Percentiles rank a stretch among this genome's conserved stretches.
These are phyloP conservation scores for Tadarida brasiliensis DNA, from an alignment of 2,797 vertebrate genomes.

Conservation along the genomic window DNA sequence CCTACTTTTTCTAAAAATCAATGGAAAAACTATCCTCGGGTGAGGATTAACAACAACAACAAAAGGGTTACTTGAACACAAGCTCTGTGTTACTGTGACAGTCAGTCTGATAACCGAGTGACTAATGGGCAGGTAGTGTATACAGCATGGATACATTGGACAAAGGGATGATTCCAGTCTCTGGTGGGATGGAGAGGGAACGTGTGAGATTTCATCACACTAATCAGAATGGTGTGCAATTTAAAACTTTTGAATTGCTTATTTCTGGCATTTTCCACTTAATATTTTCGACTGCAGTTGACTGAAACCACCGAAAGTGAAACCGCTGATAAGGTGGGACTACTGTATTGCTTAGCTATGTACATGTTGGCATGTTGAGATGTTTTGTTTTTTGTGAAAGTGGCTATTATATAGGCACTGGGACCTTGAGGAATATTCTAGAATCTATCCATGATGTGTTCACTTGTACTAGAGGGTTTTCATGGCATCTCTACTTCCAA, in stretches of 20 bases:
- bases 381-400: neutral
- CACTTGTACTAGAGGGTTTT: neutral
- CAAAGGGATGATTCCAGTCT: neutral
- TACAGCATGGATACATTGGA: neutral
- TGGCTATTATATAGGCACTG: neutral
- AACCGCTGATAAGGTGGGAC: neutral
- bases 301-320: neutral
- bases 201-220: neutral
- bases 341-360: neutral
- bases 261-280: neutral
- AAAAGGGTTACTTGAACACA: neutral
- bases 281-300: neutral
- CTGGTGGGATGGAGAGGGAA: neutral
- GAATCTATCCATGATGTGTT: neutral
- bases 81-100: neutral
- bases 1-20: too few species aligned
- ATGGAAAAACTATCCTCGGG: too few species aligned
- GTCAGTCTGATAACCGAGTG: neutral
- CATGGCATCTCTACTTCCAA: neutral
- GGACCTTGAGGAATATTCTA: constrained; percentile 34
- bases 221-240: neutral
- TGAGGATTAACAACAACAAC: too few species aligned
- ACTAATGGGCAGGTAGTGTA: neutral
- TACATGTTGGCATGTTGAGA: neutral
- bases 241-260: neutral